These are phyloP conservation scores for Dynastes tityus DNA, from an alignment of 2,888 invertebrate species.

Conservation along the genomic window DNA sequence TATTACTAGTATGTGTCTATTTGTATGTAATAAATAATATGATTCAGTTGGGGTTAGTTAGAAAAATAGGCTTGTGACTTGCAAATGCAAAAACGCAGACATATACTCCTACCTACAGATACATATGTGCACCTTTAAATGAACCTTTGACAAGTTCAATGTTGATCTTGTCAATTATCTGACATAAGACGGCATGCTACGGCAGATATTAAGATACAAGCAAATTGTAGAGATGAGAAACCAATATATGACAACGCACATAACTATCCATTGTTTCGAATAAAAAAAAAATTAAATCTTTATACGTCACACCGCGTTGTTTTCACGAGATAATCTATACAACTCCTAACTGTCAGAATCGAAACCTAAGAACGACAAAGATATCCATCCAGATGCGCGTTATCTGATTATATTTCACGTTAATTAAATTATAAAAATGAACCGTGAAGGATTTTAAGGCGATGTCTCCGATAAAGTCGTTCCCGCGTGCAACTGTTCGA, in stretches of 20 bases:
- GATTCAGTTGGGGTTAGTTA: too few relatives aligned
- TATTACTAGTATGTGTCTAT: too few relatives aligned
- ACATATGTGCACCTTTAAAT: too few relatives aligned
- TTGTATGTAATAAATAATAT: too few relatives aligned
- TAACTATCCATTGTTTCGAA: conserved; percentile 9
- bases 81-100: too few relatives aligned
- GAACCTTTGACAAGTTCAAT: background rate
- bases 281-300: conserved; percentile 1
- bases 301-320: conserved; percentile 19
- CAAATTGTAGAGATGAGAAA: conserved; percentile 5
- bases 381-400: conserved; percentile 17
- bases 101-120: too few relatives aligned
- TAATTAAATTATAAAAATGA: conserved; percentile 44
- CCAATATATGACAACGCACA: conserved; percentile 6
- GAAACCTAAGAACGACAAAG: conserved; percentile 19
- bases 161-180: background rate
- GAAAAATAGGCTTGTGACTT: too few relatives aligned
- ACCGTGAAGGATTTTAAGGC: conserved; percentile 25
- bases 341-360: conserved; percentile 32
- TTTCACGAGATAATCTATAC: conserved; percentile 22
- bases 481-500: conserved; percentile 3
- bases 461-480: conserved; percentile 31
- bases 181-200: background rate
- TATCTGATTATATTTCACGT: conserved; percentile 36
- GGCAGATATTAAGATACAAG: background rate